Base-by-base conservation (phyloP, 1,140 invertebrate genomes). In the Marisa cornuarietis region DNA sequence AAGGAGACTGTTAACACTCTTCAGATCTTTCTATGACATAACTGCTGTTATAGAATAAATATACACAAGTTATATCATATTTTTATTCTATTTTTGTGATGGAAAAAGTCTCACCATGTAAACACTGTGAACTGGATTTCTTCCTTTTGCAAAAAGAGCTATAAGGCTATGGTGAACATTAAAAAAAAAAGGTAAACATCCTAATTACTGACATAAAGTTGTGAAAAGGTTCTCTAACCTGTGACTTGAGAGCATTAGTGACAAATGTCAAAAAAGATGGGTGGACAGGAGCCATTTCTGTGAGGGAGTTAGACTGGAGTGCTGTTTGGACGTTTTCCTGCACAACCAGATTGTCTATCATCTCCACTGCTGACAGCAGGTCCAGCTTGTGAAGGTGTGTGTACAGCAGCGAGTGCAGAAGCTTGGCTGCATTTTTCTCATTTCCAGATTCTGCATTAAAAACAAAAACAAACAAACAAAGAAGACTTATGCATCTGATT, bases 331-430 rank as follows among this genome's bases (percentile, higher is more conserved):
- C 73, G 58, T 82, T 85, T 65, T 84, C 85, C 74, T 88, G 85
- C 16, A 88, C 81, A 58, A 90, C 83, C 9, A 90, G 81, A 52
- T 68, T 83, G 72, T 90, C 89, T 2, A 90, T 81, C 82, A 90
- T 87, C 26, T 88, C 85, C 16, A 90, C 75, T 14, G 87, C 86
- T 63, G 85, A 71, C 49, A 72, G 73, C 4, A 90, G 80, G 20
- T 90, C 85, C 68, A 85, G 86, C 13, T 84, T 84, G 52, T 87
- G 75, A 4, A 90, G 81, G 76, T 86, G 87, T 0, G 90, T 88
- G 83, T 89, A 90, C 42, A 90, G 84, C 10, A 89, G 84, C n/a
- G 89, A 85, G 71, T 89, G 89, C 13, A 88, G 79, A 65, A 88
- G 78, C 52, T 75, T 79, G 51, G 82, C 82, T 49, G 86, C 84